Base-by-base conservation (phyloP, 92 coral and sea anemone genomes). In the Pocillopora grandis region DNA sequence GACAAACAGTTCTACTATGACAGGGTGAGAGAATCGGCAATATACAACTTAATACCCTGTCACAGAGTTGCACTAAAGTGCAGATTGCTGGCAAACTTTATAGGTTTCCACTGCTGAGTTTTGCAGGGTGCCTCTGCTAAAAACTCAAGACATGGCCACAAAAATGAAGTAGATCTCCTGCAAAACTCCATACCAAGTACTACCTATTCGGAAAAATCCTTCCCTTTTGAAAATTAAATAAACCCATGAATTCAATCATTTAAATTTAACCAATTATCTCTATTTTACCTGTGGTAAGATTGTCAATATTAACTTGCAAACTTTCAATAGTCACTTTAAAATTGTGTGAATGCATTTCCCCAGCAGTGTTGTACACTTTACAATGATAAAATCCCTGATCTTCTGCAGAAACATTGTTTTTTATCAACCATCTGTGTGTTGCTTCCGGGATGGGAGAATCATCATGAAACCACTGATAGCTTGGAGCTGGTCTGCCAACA, bases 391-490 rank as follows among this genome's bases (percentile, higher is more conserved):
- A 68, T 33, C 98, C 99, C 57, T 86, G 89, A 77, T 96, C 97
- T 68, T 92, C 97, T 16, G 66, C 61, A 27, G 92, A 82, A 27
- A 91, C 86, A 31, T 79, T 88, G 20, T 80, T 76, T 80, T 82
- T 94, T 27, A 67, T 85, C 31, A 90, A 91, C 84, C 92, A 93
- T 58, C 94, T 85, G 2, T 65, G 33, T 15, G 88, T 87, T 23
- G 95, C 93, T 13, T 92, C 94, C 18, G 55, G 85, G 63, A 96
- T 81, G 16, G 89, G 93, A 18, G 31, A 58, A 48, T 88, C 89
- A 74, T 94, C 91, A 84, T 91, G 95, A 61, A 81, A 88, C 99
- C 98, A 96, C 77, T 96, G 98, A 72, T 85, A 96, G 19, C 64
- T 80, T 18, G 98, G 98, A 1, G 93, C 94, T 19, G 99, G 98